Percentiles rank a stretch among this genome's conserved stretches.
These are phyloP conservation scores for Psilanteris sp. DNA, from an alignment of 1,140 invertebrate genomes.

Conservation along the genomic window DNA sequence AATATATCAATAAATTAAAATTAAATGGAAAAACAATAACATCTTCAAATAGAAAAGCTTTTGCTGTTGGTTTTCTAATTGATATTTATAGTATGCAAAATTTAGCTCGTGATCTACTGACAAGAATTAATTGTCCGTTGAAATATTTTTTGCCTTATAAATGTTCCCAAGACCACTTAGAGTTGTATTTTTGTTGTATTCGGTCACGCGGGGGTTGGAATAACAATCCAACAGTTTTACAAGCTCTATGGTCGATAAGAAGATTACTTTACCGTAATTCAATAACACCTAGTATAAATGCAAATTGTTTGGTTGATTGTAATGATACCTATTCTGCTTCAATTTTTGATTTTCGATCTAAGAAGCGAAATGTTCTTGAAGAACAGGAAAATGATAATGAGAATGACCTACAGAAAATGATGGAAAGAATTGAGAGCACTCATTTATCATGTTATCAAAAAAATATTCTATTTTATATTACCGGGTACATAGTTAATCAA, in stretches of 20 bases:
- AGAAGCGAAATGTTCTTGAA: constrained; percentile 4
- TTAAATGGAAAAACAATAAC: not conserved
- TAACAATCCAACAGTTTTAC: constrained; percentile 14
- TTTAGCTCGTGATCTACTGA: constrained; percentile 21
- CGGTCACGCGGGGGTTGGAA: constrained; percentile 33
- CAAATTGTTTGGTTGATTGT: constrained; percentile 15
- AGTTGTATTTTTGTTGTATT: constrained; percentile 29
- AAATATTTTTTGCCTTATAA: constrained; percentile 29
- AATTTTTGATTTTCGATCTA: constrained; percentile 24
- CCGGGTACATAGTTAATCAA: constrained; percentile 12
- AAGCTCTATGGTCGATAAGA: constrained; percentile 19
- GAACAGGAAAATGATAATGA: not conserved
- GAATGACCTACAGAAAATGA: constrained; percentile 11
- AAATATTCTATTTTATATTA: constrained; percentile 34
- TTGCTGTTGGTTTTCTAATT: constrained; percentile 16
- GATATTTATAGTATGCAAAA: constrained; percentile 8
- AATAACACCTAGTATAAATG: constrained; percentile 14
- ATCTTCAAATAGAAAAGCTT: not conserved
- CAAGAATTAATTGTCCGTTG: constrained; percentile 7
- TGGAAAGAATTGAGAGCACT: constrained; percentile 1
- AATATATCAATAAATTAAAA: constrained; percentile 9
- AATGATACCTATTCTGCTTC: too few species aligned
- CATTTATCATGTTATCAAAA: constrained; percentile 14
- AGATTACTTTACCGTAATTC: constrained; percentile 23
- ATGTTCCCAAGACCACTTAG: constrained; percentile 21